Conservation (phyloP, 2,113 vertebrate species). For the Colius striatus region DNA sequence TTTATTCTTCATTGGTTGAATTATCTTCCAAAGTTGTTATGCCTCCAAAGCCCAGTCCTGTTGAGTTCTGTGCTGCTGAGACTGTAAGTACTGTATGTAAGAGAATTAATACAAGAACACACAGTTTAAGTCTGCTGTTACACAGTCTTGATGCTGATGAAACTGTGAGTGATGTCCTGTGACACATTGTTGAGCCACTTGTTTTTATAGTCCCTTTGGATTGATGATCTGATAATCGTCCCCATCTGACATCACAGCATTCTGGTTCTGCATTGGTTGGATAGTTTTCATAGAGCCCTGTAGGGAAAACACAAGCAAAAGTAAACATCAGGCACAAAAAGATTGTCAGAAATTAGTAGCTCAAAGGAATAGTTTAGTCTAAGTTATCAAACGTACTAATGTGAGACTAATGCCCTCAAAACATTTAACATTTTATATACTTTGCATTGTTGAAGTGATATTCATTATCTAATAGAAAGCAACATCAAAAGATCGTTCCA, state of each 20-base stretch:
- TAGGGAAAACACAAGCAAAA: conserved; percentile 7
- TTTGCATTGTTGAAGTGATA: background rate
- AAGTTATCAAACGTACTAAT: background rate
- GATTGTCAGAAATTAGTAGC: background rate
- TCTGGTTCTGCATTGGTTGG: conserved; percentile 90
- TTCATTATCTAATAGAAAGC: background rate
- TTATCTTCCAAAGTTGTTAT: conserved; percentile 89
- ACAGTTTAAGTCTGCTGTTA: conserved; percentile 95
- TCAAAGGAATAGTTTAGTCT: background rate
- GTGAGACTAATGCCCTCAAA: background rate
- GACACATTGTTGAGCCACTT: conserved; percentile 87
- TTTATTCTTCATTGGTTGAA: conserved; percentile 90
- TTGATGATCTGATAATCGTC: conserved; percentile 83
- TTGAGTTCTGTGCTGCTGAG: conserved; percentile 92
- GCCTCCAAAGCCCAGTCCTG: conserved; percentile 86
- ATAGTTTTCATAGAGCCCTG: conserved; percentile 95
- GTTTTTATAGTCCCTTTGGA: conserved; percentile 85
- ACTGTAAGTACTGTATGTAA: conserved; percentile 96
- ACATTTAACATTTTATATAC: background rate
- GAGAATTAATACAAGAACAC: conserved; percentile 94
- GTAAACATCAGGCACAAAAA: background rate
- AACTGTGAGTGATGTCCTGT: conserved; percentile 88
- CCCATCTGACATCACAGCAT: conserved; percentile 97
- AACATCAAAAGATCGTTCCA: background rate
- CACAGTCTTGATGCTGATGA: conserved; percentile 95